Evolutionary conservation across 2,113 vertebrate species (phyloP), one percentile per base, ranked within the genome.

Genomic region (Seriola dumerili): DNA sequence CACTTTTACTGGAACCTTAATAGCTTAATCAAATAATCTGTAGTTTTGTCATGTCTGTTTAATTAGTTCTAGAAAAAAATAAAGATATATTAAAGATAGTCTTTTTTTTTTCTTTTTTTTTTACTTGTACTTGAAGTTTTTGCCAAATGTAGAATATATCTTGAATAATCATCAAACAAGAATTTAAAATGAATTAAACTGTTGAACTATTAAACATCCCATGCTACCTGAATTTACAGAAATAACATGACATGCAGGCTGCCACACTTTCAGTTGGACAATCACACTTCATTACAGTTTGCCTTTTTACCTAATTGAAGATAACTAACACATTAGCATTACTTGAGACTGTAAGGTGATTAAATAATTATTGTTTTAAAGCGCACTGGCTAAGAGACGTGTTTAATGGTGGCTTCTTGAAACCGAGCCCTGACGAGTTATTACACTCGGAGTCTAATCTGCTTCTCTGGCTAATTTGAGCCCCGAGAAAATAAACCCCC

Each of bases 301-400:
- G 7, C 21, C 52, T 83, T 80, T 82, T 75, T 11, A 68, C 57
- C 29, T 83, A 84, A 82, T 74, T 77, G 19, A 66, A 70, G 70
- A 67, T 23, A 77, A 62, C 40, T 32, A 55, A 83, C 46, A 70
- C 63, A 67, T 84, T 42, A 80, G 72, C 36, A 3, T 69, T 36
- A 71, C 65, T 66, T 72, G 36, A 84, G 63, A 67, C 63, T 75
- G 46, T 84, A 81, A 91, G 54, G 71, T 90, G 81, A 93, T 92
- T 89, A 91, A 91, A 88, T 84, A 82, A 92, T 93, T 78, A 86
- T 89, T 92, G 84, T 88, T 92, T 90, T 91, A 89, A 91, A 91
- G 76, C 46, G 21, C 67, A 55, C 81, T 80, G 72, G 32, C 67
- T 83, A 67, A 76, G 81, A 88, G 87, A 85, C 9, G 21, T 79